These are phyloP conservation scores for Drosophila virilis DNA, from an alignment of 1,140 invertebrate species.

Conservation along the genomic window DNA sequence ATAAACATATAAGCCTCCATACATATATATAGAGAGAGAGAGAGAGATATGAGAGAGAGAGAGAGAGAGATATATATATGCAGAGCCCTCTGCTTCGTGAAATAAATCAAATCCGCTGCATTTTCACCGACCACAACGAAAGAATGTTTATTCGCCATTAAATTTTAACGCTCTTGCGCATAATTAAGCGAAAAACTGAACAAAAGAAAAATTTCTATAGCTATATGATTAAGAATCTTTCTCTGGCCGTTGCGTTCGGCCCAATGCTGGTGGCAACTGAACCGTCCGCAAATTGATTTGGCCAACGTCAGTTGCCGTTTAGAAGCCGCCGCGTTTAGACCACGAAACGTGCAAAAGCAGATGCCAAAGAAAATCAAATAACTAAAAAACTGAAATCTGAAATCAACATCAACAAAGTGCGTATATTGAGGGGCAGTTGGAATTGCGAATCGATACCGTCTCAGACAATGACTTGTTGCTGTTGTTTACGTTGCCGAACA, in stretches of 20 bases:
- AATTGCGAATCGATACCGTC: constrained; percentile 23
- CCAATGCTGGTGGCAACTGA: constrained; percentile 27
- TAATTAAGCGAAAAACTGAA: constrained; percentile 72
- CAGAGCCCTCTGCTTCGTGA: constrained; percentile 9
- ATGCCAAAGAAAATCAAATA: constrained; percentile 14
- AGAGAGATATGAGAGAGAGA: no score
- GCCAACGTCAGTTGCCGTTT: constrained; percentile 76
- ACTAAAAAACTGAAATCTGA: constrained; percentile 26
- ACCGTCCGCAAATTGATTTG: constrained; percentile 66
- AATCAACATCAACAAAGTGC: constrained; percentile 24
- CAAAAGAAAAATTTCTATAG: constrained; percentile 74
- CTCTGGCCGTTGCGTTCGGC: constrained; percentile 22
- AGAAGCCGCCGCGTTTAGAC: constrained; percentile 74
- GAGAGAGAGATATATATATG: neutral
- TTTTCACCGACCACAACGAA: constrained; percentile 61
- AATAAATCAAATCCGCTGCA: constrained; percentile 69
- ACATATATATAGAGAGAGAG: neutral
- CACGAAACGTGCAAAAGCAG: constrained; percentile 34
- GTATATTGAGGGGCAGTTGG: constrained; percentile 45
- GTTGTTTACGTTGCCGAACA: constrained; percentile 10
- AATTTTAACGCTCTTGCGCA: constrained; percentile 76
- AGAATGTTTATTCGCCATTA: constrained; percentile 79
- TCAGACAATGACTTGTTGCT: constrained; percentile 31
- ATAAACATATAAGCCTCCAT: constrained; percentile 17
- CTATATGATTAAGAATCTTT: constrained; percentile 67